phyloP scores from a whole-genome alignment of 2,888 invertebrate species.

The Neria commutata region DNA sequence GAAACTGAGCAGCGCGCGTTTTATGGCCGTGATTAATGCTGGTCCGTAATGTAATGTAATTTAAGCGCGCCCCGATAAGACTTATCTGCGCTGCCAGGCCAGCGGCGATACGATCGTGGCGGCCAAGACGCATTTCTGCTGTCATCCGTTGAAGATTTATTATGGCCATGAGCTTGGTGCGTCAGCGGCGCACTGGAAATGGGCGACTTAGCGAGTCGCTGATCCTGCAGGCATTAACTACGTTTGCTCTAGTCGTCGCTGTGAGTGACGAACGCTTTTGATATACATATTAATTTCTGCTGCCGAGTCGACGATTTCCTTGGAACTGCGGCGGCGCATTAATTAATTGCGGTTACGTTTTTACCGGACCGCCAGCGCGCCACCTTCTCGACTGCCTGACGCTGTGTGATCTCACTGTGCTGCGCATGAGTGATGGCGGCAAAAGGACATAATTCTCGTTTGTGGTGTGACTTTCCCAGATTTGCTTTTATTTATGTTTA shows the following conservation, averaged over 20 bases:
- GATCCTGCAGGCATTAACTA: too few relatives aligned
- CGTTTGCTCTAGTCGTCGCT: background rate
- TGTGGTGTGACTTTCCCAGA: too few relatives aligned
- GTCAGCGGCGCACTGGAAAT: too few relatives aligned
- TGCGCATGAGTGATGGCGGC: background rate
- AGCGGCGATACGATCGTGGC: too few relatives aligned
- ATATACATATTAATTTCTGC: background rate
- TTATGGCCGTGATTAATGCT: background rate
- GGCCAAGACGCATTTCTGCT: background rate
- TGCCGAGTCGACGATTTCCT: background rate
- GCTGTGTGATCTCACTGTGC: background rate
- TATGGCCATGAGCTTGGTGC: too few relatives aligned
- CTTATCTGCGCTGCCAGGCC: background rate
- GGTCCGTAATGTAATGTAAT: background rate
- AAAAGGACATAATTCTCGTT: too few relatives aligned
- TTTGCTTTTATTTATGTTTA: conserved; percentile 1
- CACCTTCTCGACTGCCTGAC: too few relatives aligned
- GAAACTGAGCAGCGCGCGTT: too few relatives aligned
- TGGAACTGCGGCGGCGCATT: background rate
- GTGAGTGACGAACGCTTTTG: background rate
- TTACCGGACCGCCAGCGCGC: too few relatives aligned
- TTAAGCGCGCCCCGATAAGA: background rate
- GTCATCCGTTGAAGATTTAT: background rate
- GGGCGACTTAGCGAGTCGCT: too few relatives aligned
- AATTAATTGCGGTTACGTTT: conserved; percentile 1